Evolutionary conservation across 2,888 invertebrate species (phyloP).

Genomic region (Hipparchia sbordonii): DNA sequence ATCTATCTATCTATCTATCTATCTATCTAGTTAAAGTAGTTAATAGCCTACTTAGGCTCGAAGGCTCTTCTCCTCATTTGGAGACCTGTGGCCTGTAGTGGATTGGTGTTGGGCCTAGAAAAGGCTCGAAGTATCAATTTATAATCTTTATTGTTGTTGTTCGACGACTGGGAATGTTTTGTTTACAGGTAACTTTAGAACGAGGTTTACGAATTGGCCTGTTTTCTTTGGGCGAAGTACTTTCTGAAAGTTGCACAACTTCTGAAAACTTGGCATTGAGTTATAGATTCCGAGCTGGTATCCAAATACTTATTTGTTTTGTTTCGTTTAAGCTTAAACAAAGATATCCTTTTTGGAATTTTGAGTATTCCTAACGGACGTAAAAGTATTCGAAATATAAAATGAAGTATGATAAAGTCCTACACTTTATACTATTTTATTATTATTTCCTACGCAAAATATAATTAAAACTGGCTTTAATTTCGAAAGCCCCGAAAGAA

Average conservation of each 20-base stretch:
- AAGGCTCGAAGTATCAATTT: conserved; percentile 36
- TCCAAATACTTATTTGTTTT: conserved; percentile 79
- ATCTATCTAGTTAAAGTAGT: no score
- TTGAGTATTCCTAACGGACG: conserved; percentile 42
- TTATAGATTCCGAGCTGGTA: conserved; percentile 80
- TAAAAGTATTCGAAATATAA: conserved; percentile 24
- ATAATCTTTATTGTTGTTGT: conserved; percentile 45
- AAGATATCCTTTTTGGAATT: conserved; percentile 65
- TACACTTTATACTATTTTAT: not conserved
- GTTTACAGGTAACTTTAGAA: conserved; percentile 74
- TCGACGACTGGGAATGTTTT: conserved; percentile 57
- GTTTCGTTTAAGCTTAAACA: conserved; percentile 74
- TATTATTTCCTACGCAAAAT: not conserved
- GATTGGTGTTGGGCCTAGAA: no score
- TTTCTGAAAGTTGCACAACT: conserved; percentile 71
- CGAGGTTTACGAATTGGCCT: conserved; percentile 61
- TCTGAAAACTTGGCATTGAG: conserved; percentile 77
- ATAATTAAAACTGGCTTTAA: conserved; percentile 14
- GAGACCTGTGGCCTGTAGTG: no score
- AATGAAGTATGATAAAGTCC: not conserved
- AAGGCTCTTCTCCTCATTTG: no score
- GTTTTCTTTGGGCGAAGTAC: conserved; percentile 66
- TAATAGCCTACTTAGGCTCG: no score
- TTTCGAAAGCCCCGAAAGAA: not conserved
- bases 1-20: no score